phyloP scores from a whole-genome alignment of 1,140 invertebrate genomes.

The Nixonia krombeini region DNA sequence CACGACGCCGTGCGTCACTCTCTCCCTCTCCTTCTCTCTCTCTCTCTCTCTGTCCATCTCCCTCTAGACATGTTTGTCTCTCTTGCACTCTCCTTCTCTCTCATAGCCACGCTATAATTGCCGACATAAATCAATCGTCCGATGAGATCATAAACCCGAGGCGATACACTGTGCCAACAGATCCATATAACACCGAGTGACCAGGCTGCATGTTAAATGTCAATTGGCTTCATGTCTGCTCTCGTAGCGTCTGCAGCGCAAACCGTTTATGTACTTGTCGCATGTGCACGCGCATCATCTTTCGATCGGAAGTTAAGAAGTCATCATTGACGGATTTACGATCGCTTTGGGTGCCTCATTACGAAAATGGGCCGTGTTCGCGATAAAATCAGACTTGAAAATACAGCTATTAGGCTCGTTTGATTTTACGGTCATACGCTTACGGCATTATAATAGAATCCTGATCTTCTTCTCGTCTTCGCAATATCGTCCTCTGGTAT shows the following conservation, averaged over 20 bases:
- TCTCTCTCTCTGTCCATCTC: too few relatives aligned
- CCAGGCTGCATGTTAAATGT: slow-evolving; percentile 66
- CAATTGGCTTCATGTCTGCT: slow-evolving; percentile 55
- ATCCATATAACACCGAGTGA: slow-evolving; percentile 62
- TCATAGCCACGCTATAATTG: slow-evolving; percentile 69
- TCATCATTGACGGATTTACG: slow-evolving; percentile 13
- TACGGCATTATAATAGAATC: too few relatives aligned
- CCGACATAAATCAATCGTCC: slow-evolving; percentile 71
- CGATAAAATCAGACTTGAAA: too few relatives aligned
- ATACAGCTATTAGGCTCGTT: too few relatives aligned
- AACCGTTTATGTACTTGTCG: slow-evolving; percentile 26
- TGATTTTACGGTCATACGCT: too few relatives aligned
- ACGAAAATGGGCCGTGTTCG: not conserved
- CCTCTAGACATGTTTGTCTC: too few relatives aligned
- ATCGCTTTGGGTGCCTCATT: slow-evolving; percentile 18
- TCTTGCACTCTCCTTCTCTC: too few relatives aligned
- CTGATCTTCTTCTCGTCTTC: too few relatives aligned
- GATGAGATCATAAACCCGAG: slow-evolving; percentile 72
- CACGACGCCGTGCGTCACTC: slow-evolving; percentile 66
- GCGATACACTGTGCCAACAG: slow-evolving; percentile 64
- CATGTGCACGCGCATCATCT: slow-evolving; percentile 5
- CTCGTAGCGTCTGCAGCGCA: slow-evolving; percentile 11
- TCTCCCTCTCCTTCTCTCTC: too few relatives aligned
- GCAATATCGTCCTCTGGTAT: too few relatives aligned
- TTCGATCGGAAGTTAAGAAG: not conserved